Evolutionary conservation across 2,113 vertebrate genomes (phyloP).

Genomic region (Lipotes vexillifer): DNA sequence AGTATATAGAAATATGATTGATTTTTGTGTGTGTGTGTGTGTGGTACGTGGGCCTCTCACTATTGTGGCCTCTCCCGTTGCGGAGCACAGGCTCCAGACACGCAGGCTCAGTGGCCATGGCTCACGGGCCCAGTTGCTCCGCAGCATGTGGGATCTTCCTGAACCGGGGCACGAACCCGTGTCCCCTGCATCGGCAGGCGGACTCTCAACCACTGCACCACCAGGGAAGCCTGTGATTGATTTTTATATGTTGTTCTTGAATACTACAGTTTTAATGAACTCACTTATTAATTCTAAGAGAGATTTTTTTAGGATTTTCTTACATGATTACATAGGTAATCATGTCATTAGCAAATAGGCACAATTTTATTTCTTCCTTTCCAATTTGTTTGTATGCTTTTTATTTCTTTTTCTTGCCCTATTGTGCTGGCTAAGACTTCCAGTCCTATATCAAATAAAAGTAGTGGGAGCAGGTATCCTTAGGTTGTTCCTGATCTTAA

Average conservation of each 20-base stretch:
- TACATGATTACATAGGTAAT: not conserved
- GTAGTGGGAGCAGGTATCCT: not conserved
- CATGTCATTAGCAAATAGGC: not conserved
- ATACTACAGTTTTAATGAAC: not conserved
- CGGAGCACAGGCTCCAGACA: no score
- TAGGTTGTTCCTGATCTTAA: not conserved
- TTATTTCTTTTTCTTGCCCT: not conserved
- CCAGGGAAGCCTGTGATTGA: not conserved
- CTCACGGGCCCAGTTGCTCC: no score
- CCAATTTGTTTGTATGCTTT: not conserved
- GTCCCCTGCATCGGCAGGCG: no score
- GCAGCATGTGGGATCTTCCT: no score
- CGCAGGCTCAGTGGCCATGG: no score
- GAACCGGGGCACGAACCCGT: no score
- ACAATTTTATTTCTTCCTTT: not conserved
- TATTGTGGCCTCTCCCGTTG: no score
- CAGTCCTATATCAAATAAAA: not conserved
- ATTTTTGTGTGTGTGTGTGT: not conserved
- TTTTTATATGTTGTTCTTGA: not conserved
- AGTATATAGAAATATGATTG: not conserved
- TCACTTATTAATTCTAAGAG: not conserved
- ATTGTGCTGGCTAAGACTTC: not conserved
- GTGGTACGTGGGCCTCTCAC: no score
- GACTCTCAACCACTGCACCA: no score
- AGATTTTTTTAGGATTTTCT: not conserved